These are phyloP conservation scores for Verasper variegatus DNA, from an alignment of 2,113 vertebrate species.

Conservation along the genomic window DNA sequence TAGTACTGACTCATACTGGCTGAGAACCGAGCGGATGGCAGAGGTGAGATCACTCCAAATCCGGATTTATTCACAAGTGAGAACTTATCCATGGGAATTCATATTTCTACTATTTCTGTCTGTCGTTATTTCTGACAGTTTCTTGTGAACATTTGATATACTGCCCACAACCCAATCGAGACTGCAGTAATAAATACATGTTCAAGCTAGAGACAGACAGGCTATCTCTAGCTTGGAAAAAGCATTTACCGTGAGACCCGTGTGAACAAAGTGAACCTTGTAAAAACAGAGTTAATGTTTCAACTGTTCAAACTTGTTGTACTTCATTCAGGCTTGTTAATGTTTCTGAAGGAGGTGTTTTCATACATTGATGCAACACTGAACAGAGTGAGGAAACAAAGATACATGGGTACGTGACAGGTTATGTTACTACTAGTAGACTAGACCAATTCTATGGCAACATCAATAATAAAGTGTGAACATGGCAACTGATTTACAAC, in stretches of 20 bases:
- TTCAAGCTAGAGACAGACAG: neutral
- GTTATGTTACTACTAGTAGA: neutral
- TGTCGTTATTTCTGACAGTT: neutral
- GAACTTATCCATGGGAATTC: no score
- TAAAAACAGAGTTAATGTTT: constrained; percentile 15
- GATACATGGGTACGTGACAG: neutral
- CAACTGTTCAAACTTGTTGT: neutral
- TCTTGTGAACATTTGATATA: neutral
- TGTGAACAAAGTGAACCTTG: neutral
- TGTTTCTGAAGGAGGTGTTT: constrained; percentile 8
- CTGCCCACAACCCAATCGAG: neutral
- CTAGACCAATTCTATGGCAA: neutral
- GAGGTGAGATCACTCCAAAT: no score
- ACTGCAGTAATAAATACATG: neutral
- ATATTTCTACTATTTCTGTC: no score
- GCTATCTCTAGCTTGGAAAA: neutral
- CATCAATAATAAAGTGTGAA: neutral
- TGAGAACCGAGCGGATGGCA: neutral
- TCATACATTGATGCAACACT: neutral
- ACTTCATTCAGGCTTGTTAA: constrained; percentile 14
- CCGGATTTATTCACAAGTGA: no score
- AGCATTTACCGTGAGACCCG: no score
- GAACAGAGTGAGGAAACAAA: neutral
- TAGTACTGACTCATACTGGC: neutral
- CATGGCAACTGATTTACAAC: neutral